These are phyloP conservation scores for Sterna hirundo DNA, from an alignment of 2,113 vertebrate species.

Conservation along the genomic window DNA sequence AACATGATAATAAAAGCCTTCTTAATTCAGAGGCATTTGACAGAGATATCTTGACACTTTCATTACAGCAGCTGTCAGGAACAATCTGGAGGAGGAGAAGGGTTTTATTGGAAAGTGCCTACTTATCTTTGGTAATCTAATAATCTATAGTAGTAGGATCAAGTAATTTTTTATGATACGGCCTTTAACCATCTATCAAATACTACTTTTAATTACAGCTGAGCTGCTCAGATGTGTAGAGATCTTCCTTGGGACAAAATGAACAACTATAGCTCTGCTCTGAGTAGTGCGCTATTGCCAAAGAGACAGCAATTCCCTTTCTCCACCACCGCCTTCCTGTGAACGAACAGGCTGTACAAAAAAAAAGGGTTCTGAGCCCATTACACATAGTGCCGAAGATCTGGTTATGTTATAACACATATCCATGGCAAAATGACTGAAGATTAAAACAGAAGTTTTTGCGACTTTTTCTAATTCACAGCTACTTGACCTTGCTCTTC, in stretches of 20 bases:
- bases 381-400: not conserved
- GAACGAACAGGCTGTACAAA: not conserved
- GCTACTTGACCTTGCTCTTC: not conserved
- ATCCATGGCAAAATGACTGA: not conserved
- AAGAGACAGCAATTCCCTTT: not conserved
- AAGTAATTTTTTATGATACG: not conserved
- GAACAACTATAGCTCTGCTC: not conserved
- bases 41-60: constrained; percentile 23
- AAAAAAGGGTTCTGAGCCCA: not conserved
- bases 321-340: not conserved
- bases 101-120: not conserved
- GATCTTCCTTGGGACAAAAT: not conserved
- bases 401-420: not conserved
- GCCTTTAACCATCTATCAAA: not conserved
- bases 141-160: not conserved
- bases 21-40: not conserved
- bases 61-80: constrained; percentile 22
- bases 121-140: not conserved
- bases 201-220: not conserved
- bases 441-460: not conserved
- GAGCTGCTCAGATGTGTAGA: not conserved
- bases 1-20: not conserved
- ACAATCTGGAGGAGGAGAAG: not conserved
- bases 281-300: not conserved
- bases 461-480: not conserved